phyloP scores from a whole-genome alignment of 2,797 vertebrate species.

The Corythornis leucogaster region DNA sequence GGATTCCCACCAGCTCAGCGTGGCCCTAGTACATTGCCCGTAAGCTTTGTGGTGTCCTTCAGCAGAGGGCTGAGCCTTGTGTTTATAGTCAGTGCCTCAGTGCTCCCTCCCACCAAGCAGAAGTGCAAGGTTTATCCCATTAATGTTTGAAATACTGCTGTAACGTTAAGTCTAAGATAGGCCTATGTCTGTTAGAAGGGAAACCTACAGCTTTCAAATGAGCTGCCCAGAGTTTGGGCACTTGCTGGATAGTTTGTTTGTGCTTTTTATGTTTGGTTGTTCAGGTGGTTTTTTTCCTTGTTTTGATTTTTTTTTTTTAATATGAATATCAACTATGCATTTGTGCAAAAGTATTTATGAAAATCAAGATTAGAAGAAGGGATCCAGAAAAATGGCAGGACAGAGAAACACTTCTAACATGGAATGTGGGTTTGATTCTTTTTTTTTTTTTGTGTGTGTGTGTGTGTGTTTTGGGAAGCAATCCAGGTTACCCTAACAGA shows the following conservation, averaged over 20 bases:
- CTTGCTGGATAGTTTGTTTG: background rate
- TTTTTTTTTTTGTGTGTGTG: background rate
- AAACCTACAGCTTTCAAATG: background rate
- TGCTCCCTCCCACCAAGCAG: background rate
- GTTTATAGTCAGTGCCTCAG: background rate
- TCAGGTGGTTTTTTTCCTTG: background rate
- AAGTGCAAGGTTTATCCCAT: background rate
- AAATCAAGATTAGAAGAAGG: background rate
- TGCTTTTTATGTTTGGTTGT: background rate
- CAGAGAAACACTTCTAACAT: background rate
- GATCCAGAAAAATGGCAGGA: background rate
- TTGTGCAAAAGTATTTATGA: background rate
- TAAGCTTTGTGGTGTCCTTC: background rate
- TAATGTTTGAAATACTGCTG: background rate
- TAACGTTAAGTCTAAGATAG: too few relatives aligned
- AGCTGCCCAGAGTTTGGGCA: background rate
- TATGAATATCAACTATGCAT: background rate
- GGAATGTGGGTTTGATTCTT: background rate
- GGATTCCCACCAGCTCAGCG: background rate
- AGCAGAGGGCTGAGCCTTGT: background rate
- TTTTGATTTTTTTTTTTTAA: background rate
- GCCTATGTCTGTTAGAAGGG: background rate
- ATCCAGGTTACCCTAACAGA: conserved; percentile 39
- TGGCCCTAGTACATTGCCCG: background rate
- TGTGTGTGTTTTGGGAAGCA: background rate